Evolutionary conservation across 2,113 vertebrate genomes (phyloP).

Genomic region (Trochalopteron elliotii): DNA sequence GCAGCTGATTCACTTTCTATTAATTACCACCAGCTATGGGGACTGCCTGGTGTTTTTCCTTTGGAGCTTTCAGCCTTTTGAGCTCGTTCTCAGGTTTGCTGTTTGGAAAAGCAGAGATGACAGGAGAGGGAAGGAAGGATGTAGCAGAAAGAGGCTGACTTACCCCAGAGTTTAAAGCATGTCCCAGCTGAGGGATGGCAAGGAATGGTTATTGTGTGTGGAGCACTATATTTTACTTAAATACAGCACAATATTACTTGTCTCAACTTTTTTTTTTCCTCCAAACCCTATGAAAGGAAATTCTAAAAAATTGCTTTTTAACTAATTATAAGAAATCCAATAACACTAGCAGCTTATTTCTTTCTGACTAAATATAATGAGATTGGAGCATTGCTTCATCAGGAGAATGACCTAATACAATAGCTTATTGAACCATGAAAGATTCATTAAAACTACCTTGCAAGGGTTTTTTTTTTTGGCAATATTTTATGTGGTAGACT

Average conservation of each 20-base stretch:
- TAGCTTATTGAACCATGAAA: slow-evolving; percentile 48
- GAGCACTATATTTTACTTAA: not conserved
- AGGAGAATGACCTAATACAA: slow-evolving; percentile 32
- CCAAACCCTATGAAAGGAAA: not conserved
- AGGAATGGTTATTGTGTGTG: not conserved
- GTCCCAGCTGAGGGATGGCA: not conserved
- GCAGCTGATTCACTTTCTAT: not conserved
- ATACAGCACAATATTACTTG: not conserved
- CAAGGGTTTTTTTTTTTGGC: not conserved
- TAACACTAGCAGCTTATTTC: not conserved
- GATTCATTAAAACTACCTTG: slow-evolving; percentile 31
- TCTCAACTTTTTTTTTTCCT: not conserved
- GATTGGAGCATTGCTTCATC: not conserved
- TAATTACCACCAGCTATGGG: not conserved
- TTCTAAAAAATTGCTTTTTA: not conserved
- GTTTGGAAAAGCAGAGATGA: not conserved
- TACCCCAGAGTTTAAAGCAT: not conserved
- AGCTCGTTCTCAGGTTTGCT: not conserved
- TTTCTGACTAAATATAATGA: slow-evolving; percentile 31
- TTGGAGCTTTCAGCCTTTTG: not conserved
- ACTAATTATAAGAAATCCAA: slow-evolving; percentile 31
- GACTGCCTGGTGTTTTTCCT: not conserved
- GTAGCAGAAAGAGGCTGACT: not conserved
- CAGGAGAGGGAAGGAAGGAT: not conserved
- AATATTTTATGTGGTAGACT: not conserved